Evolutionary conservation across 2,113 vertebrate genomes (phyloP), one percentile per base, ranked within the genome.

Genomic region (Anolis carolinensis): DNA sequence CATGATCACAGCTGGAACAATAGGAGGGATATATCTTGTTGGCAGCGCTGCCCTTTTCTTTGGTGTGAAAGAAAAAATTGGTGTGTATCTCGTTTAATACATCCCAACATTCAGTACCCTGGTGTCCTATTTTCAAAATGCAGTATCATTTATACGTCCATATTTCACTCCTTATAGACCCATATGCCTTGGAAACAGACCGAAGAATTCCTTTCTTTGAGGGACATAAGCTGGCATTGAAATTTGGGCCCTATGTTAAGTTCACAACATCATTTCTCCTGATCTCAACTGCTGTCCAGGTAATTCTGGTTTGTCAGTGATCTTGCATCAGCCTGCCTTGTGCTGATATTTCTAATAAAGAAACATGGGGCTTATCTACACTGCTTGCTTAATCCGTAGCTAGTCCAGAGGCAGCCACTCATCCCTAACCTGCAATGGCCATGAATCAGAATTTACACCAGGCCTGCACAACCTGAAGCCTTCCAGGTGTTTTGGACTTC

Each of bases 271-370:
- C 98, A 2, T 99, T 99, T 94, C 97, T 99, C 93, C 97, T 99
- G 97, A 98, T 99, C 93, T 97, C 98, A 0, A 97, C 98, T 34
- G 99, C 98, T 25, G 96, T 99, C 88, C 98, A 99, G 98, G 98
- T 99, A 97, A 93, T 74, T 82, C 74, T 78, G 89, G 73, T 81
- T 71, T 85, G 30, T 88, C n/a, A 52, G 25, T 81, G 39, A 67
- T 77, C 79, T 36, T 77, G 62, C 4, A 1, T 36, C 90, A 86
- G 63, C 82, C 50, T 90, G 78, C 50, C 13, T 91, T 92, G 76
- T 86, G 88, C 78, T 50, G 83, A 59, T 84, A 80, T 75, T 78
- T 86, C 55, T 59, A 16, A 59, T 16, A 59, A 59, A 59, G 55
- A 59, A 59, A 59, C 13, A 59, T 59, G 55, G 55, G 5, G 39